A percentile compares a stretch with the other conserved stretches of the same genome.
phyloP scores from a whole-genome alignment of 2,113 vertebrate species.

The Cebidichthys violaceus region DNA sequence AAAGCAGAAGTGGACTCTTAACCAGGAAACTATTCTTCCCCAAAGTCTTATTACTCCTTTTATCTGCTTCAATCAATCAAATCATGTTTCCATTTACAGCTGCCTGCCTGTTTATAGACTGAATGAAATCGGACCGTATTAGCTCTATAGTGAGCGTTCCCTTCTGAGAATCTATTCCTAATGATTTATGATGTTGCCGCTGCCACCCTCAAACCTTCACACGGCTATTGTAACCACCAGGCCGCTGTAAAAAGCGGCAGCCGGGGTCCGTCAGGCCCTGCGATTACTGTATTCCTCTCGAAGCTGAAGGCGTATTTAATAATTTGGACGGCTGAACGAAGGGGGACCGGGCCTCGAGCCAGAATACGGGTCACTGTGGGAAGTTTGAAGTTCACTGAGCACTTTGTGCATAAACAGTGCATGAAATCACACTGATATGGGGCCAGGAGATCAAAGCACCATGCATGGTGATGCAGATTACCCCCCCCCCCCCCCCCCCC shows the following conservation, averaged over 20 bases:
- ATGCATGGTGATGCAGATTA: slow-evolving; percentile 49
- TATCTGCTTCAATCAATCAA: slow-evolving; percentile 43
- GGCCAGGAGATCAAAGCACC: slow-evolving; percentile 20
- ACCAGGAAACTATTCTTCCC: slow-evolving; percentile 42
- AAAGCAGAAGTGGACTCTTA: slow-evolving; percentile 36
- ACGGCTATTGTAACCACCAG: neutral
- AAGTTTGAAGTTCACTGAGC: slow-evolving; percentile 59
- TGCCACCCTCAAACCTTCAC: neutral
- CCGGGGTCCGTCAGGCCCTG: neutral
- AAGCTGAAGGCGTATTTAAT: slow-evolving; percentile 45
- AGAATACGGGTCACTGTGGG: slow-evolving; percentile 38
- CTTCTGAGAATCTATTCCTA: slow-evolving; percentile 1
- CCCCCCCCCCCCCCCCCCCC: neutral
- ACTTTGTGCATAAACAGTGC: slow-evolving; percentile 68
- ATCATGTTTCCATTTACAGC: slow-evolving; percentile 4
- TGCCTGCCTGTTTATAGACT: slow-evolving; percentile 21
- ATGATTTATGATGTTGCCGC: slow-evolving; percentile 24
- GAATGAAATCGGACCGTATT: slow-evolving; percentile 8
- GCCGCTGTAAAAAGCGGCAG: neutral
- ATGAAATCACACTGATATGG: slow-evolving; percentile 61
- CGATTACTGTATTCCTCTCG: slow-evolving; percentile 7
- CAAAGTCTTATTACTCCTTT: slow-evolving; percentile 26
- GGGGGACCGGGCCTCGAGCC: slow-evolving; percentile 31
- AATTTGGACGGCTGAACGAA: slow-evolving; percentile 36
- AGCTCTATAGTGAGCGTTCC: slow-evolving; percentile 1